Evolutionary conservation across 2,888 invertebrate genomes (phyloP).

Genomic region (Polymixis flavicincta): DNA sequence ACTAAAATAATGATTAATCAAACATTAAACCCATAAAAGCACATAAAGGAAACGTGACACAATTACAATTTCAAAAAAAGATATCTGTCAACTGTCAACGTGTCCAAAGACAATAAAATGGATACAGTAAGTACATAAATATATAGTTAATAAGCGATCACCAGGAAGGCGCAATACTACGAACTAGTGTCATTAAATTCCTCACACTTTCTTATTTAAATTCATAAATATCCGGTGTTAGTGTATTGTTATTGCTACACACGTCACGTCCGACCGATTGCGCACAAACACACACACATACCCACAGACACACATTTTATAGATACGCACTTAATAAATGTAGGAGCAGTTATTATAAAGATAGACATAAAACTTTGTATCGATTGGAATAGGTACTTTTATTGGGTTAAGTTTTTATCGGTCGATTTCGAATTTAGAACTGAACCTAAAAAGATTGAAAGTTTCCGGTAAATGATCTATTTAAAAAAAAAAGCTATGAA

Average conservation of each 20-base stretch:
- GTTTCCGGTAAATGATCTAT: constrained; percentile 24
- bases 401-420: constrained; percentile 38
- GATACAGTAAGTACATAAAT: constrained; percentile 72
- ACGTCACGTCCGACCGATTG: constrained; percentile 87
- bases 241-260: constrained; percentile 82
- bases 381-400: constrained; percentile 50
- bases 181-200: constrained; percentile 88
- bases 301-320: constrained; percentile 78
- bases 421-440: constrained; percentile 50
- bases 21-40: constrained; percentile 63
- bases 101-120: constrained; percentile 80
- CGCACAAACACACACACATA: constrained; percentile 80
- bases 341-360: constrained; percentile 53
- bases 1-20: constrained; percentile 45
- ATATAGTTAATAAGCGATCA: constrained; percentile 81
- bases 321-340: constrained; percentile 59
- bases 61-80: constrained; percentile 69
- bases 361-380: constrained; percentile 40
- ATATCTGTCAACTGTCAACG: constrained; percentile 72
- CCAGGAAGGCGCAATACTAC: constrained; percentile 79
- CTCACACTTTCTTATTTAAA: constrained; percentile 90
- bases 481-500: not conserved
- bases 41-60: constrained; percentile 65
- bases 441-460: constrained; percentile 13
- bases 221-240: constrained; percentile 90